Base-by-base conservation (phyloP, 2,113 vertebrate species). In the Arvicanthis niloticus region DNA sequence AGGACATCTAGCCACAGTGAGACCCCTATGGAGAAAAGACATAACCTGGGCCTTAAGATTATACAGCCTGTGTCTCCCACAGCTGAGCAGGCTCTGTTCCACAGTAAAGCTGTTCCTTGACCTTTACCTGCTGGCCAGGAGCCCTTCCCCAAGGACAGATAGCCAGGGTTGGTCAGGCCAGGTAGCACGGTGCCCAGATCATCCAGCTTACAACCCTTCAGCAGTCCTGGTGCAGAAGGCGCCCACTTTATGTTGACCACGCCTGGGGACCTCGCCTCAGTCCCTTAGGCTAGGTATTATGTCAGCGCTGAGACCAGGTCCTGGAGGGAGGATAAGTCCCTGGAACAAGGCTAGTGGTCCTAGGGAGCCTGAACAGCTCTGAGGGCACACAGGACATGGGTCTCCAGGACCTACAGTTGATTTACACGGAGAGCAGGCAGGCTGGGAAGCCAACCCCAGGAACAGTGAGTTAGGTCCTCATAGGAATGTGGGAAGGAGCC, bases 51-150 rank as follows among this genome's bases (percentile, higher is more conserved):
- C n/a, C 31, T 12, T 3, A 5, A 9, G 15, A 13, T 6, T 21
- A 31, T 7, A 7, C 15, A 24, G 21, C 37, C 7, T 5, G 0
- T 3, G 40, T 9, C 15, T 48, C 26, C 40, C 1, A 34, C 1
- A 40, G 19, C 56, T 5, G 3, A 4, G 7, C 9, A 56, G 37
- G 62, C 8, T 22, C 82, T 62, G 42, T 29, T 16, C 37, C 67
- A 56, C 51, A 48, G n/a, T 34, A 53, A 19, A 3, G 9, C 34
- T 37, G 3, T 21, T 51, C 37, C 26, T 51, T 11, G 37, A 6
- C 24, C 10, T 37, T 17, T 21, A 10, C 45, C 72, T 4, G 13
- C 0, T 7, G 9, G 11, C 26, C 1, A 11, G 48, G 6, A 45
- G 73, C 17, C 67, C 34, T 1, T 60, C 45, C 56, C 5, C 0